phyloP scores from a whole-genome alignment of 2,888 invertebrate species.

The Catocala sponsa region DNA sequence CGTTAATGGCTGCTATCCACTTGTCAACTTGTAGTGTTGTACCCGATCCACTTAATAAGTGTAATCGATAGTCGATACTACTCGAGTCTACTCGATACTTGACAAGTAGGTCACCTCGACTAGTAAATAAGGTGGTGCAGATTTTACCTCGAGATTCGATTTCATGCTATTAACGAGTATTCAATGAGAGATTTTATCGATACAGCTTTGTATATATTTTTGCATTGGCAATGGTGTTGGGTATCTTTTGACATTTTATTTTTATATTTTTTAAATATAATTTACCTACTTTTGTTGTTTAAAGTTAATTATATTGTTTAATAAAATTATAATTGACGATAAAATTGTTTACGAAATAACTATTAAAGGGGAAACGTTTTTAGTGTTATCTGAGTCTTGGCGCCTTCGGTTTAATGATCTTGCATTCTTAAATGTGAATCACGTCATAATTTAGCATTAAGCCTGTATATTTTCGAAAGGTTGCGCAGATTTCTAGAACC shows the following conservation, averaged over 20 bases:
- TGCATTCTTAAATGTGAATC: too few relatives aligned
- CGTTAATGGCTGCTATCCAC: constrained; percentile 55
- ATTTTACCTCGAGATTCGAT: constrained; percentile 47
- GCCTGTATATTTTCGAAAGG: too few relatives aligned
- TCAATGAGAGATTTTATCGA: constrained; percentile 37
- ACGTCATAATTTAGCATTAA: too few relatives aligned
- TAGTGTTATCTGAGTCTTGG: too few relatives aligned
- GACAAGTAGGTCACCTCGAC: constrained; percentile 60
- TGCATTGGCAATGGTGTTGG: constrained; percentile 2
- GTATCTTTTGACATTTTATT: constrained; percentile 9
- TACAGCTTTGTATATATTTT: constrained; percentile 13
- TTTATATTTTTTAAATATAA: background rate
- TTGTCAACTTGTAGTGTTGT: constrained; percentile 64
- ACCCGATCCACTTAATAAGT: constrained; percentile 59
- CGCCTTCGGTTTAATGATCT: too few relatives aligned
- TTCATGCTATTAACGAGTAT: constrained; percentile 40
- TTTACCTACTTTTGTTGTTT: background rate
- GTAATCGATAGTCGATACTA: constrained; percentile 63
- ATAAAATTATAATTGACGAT: background rate
- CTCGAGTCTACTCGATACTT: constrained; percentile 49
- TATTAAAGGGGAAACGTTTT: too few relatives aligned
- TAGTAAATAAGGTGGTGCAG: constrained; percentile 48
- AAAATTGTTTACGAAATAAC: background rate
- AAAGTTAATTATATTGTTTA: background rate
- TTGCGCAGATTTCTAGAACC: too few relatives aligned